Base-by-base conservation (phyloP, 2,888 invertebrate genomes). In the Heliconius aoede region DNA sequence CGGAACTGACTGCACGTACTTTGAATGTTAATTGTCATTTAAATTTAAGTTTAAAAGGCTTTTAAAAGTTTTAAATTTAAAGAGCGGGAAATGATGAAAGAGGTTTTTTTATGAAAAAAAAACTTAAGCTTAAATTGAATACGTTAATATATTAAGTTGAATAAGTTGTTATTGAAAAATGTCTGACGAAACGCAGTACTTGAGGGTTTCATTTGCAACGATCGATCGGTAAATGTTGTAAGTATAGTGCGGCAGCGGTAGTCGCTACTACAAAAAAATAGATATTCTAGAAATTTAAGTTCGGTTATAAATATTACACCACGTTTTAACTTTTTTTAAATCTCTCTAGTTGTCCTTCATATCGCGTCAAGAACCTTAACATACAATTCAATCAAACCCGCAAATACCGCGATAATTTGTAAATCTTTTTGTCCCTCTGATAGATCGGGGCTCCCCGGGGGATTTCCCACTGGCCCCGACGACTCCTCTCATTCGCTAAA, bases 401-500 rank as follows among this genome's bases (percentile, higher is more conserved):
- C 68, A 61, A 55, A 74, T 51, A 51, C 69, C 74, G 15, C 61
- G 51, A 74, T 71, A 73, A 73, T 76, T 76, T 76, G 73, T 73
- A 69, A 73, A 73, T 76, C 69, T 62, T 69, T 76, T 69, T 69
- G 76, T 73, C 72, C 24, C 69, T n/a, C 21, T 64, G 61, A 61
- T 69, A 69, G 61, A 69, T 62, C 61, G 69, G 69, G 58, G 55
- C 18, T 67, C 58, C 65, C 58, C 58, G 51, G 24, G 26, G 15
- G 15, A 15, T 9, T 18, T 18, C n/a, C 46, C 40, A 51, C 51
- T 28, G 7, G 13, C 30, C 30, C 64, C 26, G 18, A 21, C 60
- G 4, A n/a, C 32, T 11, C 64, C n/a, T 55, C 51, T 71, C 71
- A 64, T 64, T 72, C 71, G 71, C 75, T 76, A 71, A 64, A 72